Evolutionary conservation across 2,888 invertebrate species (phyloP).

Genomic region (Hemithea aestivaria): DNA sequence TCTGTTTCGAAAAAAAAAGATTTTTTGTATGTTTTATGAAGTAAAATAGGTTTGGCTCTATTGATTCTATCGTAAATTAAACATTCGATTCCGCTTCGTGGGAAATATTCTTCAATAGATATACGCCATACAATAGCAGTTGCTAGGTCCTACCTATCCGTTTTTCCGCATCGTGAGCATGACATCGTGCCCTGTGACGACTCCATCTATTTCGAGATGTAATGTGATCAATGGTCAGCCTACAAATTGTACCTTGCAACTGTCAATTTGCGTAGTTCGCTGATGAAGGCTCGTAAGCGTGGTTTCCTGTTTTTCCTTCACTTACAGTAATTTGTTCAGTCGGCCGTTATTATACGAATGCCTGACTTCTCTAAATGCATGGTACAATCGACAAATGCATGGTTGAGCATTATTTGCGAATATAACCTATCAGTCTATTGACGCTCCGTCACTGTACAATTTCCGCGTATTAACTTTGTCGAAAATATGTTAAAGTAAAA

Average conservation of each 20-base stretch:
- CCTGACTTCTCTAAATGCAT: constrained; percentile 19
- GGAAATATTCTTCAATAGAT: constrained; percentile 12
- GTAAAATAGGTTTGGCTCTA: no score
- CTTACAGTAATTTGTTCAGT: constrained; percentile 35
- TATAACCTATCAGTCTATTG: background rate
- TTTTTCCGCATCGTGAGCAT: constrained; percentile 27
- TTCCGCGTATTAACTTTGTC: no score
- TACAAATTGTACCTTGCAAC: constrained; percentile 46
- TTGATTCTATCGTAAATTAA: background rate
- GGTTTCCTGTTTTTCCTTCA: constrained; percentile 54
- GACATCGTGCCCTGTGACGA: constrained; percentile 31
- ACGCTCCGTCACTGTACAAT: no score
- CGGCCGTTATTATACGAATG: constrained; percentile 31
- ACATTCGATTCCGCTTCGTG: constrained; percentile 9
- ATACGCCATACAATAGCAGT: constrained; percentile 14
- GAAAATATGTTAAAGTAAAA: no score
- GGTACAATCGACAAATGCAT: constrained; percentile 7
- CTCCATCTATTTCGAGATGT: constrained; percentile 41
- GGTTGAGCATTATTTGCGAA: constrained; percentile 1
- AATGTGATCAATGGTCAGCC: constrained; percentile 30
- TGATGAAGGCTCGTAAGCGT: constrained; percentile 53
- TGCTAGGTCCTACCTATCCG: constrained; percentile 9
- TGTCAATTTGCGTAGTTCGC: constrained; percentile 48
- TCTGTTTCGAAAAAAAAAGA: no score
- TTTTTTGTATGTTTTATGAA: no score